Evolutionary conservation across 2,888 invertebrate species (phyloP), one percentile per base, ranked within the genome.

Genomic region (Anthophora plumipes): DNA sequence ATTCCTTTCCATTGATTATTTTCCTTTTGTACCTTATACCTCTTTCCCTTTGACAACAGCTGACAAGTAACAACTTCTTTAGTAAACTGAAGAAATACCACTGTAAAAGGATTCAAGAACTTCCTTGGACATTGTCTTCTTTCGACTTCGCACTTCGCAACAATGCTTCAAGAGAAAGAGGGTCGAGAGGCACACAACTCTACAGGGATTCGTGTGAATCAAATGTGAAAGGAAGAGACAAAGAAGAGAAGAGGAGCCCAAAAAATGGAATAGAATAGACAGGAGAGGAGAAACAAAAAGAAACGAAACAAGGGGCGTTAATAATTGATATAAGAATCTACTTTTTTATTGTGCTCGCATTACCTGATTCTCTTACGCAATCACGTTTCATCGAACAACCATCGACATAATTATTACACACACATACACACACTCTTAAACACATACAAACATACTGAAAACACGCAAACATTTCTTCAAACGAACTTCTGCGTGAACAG

Each of bases 341-440:
- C 87, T 89, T 90, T 90, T 88, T 85, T 88, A 88, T 87, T 80
- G 78, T 86, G 78, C 82, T 87, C 82, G 87, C 83, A 85, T 85
- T 86, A 85, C 84, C 82, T 85, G 85, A 88, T 84, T 89, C 84
- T 86, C 84, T 84, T 82, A 83, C 82, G 83, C 81, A 83, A 84
- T 84, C 77, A 80, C 72, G 79, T 86, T 87, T 83, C 52, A 85
- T 77, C 77, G 31, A 79, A 75, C 39, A 14, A 77, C 37, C 60
- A 73, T 12, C 61, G 66, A 61, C 55, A 66, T 54, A 54, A 78
- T 55, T 41, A 4, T 31, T 31, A 31, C 31, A 31, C 20, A 61
- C 41, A 46, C 14, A 14, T 14, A 46, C 17, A 46, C 14, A 50
- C n/a, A 31, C 31, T n/a, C n/a, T n/a, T n/a, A n/a, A n/a, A n/a